phyloP scores from a whole-genome alignment of 1,140 invertebrate genomes.

The Sesamia nonagrioides region DNA sequence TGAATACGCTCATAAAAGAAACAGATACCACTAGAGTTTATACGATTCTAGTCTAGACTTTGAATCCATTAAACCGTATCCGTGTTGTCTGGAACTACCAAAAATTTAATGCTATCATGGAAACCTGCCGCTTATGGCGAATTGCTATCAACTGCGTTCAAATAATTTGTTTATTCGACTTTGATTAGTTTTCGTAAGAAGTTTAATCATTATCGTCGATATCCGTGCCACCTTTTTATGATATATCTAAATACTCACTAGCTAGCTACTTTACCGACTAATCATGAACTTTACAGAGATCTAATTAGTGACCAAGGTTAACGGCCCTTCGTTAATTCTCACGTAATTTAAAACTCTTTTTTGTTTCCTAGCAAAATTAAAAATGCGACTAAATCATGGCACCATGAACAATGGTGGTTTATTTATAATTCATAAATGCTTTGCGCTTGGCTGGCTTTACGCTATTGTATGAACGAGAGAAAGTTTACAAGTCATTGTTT shows the following conservation, averaged over 20 bases:
- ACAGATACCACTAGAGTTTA: constrained; percentile 32
- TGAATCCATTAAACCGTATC: constrained; percentile 33
- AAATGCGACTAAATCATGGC: constrained; percentile 67
- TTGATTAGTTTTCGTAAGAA: not conserved
- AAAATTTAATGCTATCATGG: constrained; percentile 5
- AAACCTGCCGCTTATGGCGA: not conserved
- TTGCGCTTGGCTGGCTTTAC: constrained; percentile 62
- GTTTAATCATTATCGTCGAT: not conserved
- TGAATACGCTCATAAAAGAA: constrained; percentile 27
- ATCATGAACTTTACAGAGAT: constrained; percentile 20
- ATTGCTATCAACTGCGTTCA: constrained; percentile 4
- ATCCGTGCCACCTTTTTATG: constrained; percentile 8
- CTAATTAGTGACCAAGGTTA: constrained; percentile 51
- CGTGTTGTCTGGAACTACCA: constrained; percentile 27
- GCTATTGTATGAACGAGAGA: constrained; percentile 45
- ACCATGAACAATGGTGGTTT: constrained; percentile 60
- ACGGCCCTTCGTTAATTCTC: constrained; percentile 47
- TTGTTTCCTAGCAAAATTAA: constrained; percentile 62
- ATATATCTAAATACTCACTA: not conserved
- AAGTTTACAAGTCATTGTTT: constrained; percentile 49
- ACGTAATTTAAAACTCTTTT: constrained; percentile 48
- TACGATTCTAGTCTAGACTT: constrained; percentile 18
- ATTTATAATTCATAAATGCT: constrained; percentile 74
- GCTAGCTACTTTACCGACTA: not conserved
- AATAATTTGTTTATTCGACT: not conserved